phyloP scores from a whole-genome alignment of 2,113 vertebrate species.

The Colaptes auratus region DNA sequence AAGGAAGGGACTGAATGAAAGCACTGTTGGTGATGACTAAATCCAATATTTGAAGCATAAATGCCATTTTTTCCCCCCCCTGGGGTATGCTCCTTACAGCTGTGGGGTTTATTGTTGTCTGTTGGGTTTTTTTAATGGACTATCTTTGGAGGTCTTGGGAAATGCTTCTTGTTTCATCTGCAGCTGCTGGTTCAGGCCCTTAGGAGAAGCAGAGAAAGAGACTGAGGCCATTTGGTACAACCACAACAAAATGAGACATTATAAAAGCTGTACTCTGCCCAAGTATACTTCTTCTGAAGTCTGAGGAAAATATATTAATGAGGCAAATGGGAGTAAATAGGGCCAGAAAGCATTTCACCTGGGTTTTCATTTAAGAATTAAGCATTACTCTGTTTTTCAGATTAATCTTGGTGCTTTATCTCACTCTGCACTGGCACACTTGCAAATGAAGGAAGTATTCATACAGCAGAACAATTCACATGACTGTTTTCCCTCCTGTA shows the following conservation, averaged over 20 bases:
- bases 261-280: background rate
- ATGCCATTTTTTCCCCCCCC: background rate
- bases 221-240: background rate
- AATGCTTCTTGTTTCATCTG: background rate
- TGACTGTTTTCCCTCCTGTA: background rate
- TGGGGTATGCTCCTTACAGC: background rate
- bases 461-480: background rate
- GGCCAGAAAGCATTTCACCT: background rate
- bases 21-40: background rate
- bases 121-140: background rate
- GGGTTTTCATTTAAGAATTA: background rate
- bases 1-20: background rate
- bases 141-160: background rate
- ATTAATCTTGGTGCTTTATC: background rate
- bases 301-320: background rate
- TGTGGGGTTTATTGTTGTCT: background rate
- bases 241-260: background rate
- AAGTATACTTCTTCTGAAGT: background rate
- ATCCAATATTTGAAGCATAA: background rate
- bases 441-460: slow-evolving; percentile 1
- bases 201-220: background rate
- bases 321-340: background rate
- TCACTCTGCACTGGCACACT: background rate
- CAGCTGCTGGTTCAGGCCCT: background rate
- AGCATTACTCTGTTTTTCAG: background rate